phyloP scores from a whole-genome alignment of 2,888 invertebrate species.

The Junonia oenone region DNA sequence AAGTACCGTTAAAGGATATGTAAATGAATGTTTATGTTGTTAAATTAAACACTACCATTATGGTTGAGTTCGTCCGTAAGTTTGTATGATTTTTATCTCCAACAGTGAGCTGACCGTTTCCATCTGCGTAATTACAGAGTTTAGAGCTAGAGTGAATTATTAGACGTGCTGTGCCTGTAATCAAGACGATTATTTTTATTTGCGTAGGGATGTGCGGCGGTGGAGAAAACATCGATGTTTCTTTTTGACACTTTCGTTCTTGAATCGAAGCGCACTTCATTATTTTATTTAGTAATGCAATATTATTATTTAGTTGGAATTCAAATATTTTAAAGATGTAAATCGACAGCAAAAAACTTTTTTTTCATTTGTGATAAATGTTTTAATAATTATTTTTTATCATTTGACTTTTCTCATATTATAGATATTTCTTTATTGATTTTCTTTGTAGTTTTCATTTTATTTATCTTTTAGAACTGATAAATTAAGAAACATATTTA shows the following conservation, averaged over 20 bases:
- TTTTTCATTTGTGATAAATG: too few relatives aligned
- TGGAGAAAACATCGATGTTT: background rate
- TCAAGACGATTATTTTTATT: slow-evolving; percentile 71
- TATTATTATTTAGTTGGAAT: too few relatives aligned
- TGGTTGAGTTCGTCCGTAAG: slow-evolving; percentile 37
- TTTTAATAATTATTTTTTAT: too few relatives aligned
- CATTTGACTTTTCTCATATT: too few relatives aligned
- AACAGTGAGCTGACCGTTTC: slow-evolving; percentile 71
- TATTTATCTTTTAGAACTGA: too few relatives aligned
- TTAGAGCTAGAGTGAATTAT: slow-evolving; percentile 75
- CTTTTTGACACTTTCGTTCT: background rate
- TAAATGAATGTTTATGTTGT: slow-evolving; percentile 70
- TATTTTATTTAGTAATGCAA: too few relatives aligned
- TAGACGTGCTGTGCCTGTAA: slow-evolving; percentile 67
- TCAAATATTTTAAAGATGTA: too few relatives aligned
- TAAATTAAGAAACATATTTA: too few relatives aligned
- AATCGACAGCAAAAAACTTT: too few relatives aligned
- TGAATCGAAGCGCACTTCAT: too few relatives aligned
- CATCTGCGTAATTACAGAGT: slow-evolving; percentile 75
- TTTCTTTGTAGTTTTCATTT: too few relatives aligned
- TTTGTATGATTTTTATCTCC: slow-evolving; percentile 64
- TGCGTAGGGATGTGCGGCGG: slow-evolving; percentile 41
- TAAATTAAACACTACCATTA: slow-evolving; percentile 57
- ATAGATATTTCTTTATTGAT: too few relatives aligned
- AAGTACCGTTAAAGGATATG: slow-evolving; percentile 26